Evolutionary conservation across 1,140 invertebrate species (phyloP).

Genomic region (Bactericera cockerelli): DNA sequence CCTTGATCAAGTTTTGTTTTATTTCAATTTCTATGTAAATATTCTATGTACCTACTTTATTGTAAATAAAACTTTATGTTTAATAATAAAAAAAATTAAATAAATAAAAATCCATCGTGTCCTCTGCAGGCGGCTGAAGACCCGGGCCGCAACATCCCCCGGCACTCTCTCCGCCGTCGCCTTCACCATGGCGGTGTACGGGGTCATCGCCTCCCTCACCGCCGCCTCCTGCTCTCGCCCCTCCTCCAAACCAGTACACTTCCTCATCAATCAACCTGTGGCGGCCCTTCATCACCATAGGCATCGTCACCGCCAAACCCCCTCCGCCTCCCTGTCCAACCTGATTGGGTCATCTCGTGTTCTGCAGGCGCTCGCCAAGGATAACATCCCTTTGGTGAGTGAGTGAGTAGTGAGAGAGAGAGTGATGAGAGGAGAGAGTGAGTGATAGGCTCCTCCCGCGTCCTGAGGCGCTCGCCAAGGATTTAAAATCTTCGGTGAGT

Average conservation of each 20-base stretch:
- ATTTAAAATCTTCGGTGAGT: no score
- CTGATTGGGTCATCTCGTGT: slow-evolving; percentile 93
- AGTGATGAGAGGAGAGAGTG: no score
- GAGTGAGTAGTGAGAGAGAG: no score
- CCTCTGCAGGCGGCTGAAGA: slow-evolving; percentile 88
- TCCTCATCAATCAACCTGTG: slow-evolving; percentile 85
- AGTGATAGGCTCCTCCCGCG: no score
- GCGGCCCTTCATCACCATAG: slow-evolving; percentile 84
- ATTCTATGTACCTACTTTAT: no score
- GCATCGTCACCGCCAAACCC: slow-evolving; percentile 90
- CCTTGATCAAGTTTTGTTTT: no score
- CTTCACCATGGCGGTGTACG: slow-evolving; percentile 83
- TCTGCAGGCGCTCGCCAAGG: slow-evolving; percentile 87
- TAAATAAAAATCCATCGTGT: no score
- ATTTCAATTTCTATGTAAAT: no score
- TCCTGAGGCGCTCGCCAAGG: no score
- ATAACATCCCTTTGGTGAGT: slow-evolving; percentile 91
- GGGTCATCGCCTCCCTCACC: slow-evolving; percentile 66
- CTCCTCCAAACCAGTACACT: slow-evolving; percentile 80
- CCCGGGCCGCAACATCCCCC: slow-evolving; percentile 80
- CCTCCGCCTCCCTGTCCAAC: slow-evolving; percentile 93
- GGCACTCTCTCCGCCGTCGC: slow-evolving; percentile 83
- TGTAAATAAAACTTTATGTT: no score
- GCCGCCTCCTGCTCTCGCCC: slow-evolving; percentile 65
- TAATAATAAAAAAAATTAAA: no score